Base-by-base conservation (phyloP, 2,113 vertebrate genomes). In the Paedocypris sp. region DNA sequence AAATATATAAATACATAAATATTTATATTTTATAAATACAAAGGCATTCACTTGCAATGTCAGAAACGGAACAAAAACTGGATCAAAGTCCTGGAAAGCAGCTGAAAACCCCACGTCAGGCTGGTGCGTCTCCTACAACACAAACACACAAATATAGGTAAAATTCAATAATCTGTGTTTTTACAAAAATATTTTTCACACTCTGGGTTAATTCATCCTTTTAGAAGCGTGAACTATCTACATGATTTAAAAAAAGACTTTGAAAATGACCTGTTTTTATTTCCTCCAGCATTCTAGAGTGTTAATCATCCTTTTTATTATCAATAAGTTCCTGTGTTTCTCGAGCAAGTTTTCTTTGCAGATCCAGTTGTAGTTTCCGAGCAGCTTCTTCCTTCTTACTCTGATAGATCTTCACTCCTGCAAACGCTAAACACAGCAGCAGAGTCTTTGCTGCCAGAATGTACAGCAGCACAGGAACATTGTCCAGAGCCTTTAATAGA, bases 401-500 rank as follows among this genome's bases (percentile, higher is more conserved):
- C 67, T 96, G 92, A 79, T 93, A 98, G 3, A 92, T 81, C 84
- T 98, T 98, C 4, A 75, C 88, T 12, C 81, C 92, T 4, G 92
- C 92, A 35, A 98, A 97, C 0, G 74, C 87, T 78, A 98, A 75
- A 78, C 94, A 98, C 63, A 98, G 83, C 49, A 98, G 75, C 57
- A 97, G 2, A 0, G 94, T 94, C 74, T 98, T 98, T 5, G 92
- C 87, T 25, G 92, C 94, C 73, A 98, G 71, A 75, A 98, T 92
- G 77, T 97, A 98, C 41, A 97, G 77, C 62, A 98, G 86, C 69
- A 97, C 2, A 0, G 93, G 94, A 57, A 98, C 79, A 2, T 86
- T 93, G 4, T 96, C 92, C 64, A 96, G 70, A 41, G 68, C 93
- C 93, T 94, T 70, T 5, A 73, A 63, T 32, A 57, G 42, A 68